Evolutionary conservation across 2,888 invertebrate species (phyloP).

Genomic region (Parelbella ahira): DNA sequence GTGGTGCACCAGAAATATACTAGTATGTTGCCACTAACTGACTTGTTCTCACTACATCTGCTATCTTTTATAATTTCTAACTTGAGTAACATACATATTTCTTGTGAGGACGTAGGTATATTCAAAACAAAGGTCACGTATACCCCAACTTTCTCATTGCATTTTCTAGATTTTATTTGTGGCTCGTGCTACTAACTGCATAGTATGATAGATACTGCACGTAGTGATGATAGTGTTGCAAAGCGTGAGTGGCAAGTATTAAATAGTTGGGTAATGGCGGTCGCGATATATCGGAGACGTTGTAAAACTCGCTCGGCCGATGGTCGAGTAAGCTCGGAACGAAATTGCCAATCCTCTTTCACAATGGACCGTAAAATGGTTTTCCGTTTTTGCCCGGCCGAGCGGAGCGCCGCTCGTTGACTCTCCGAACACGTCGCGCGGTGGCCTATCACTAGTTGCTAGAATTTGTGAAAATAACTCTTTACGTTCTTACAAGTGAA

Average conservation of each 20-base stretch:
- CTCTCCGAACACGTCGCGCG: constrained; percentile 75
- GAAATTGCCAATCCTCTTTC: constrained; percentile 80
- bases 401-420: constrained; percentile 73
- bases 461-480: constrained; percentile 69
- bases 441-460: constrained; percentile 67
- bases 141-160: too few species aligned
- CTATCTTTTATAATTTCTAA: too few species aligned
- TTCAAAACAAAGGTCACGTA: too few species aligned
- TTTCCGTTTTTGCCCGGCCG: constrained; percentile 78
- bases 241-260: constrained; percentile 42
- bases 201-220: too few species aligned
- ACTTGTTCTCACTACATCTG: too few species aligned
- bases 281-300: constrained; percentile 68
- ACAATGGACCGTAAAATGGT: constrained; percentile 81
- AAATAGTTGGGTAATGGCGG: constrained; percentile 52
- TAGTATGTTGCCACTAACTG: too few species aligned
- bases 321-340: constrained; percentile 74
- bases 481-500: constrained; percentile 45
- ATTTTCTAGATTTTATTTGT: too few species aligned
- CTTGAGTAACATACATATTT: too few species aligned
- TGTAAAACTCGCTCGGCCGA: constrained; percentile 72
- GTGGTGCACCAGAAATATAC: too few species aligned
- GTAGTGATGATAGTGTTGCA: too few species aligned
- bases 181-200: too few species aligned
- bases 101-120: too few species aligned